Base-by-base conservation (phyloP, 2,113 vertebrate species). In the Ceuthmochares aereus region DNA sequence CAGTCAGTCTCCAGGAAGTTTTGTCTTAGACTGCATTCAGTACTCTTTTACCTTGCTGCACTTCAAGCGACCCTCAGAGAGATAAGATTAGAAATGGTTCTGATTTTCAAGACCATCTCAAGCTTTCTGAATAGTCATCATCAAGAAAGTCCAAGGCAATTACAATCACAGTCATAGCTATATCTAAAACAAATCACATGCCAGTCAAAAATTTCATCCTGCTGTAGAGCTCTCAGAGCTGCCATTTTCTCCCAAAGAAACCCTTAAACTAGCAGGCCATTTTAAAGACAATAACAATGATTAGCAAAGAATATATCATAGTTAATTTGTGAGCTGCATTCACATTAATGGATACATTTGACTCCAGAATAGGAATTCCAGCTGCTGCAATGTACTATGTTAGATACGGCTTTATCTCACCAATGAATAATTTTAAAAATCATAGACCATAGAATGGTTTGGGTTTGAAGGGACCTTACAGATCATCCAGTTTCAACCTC, bases 41-140 rank as follows among this genome's bases (percentile, higher is more conserved):
- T 69, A 52, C 37, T 13, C 30, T 93, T 70, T 90, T 84, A 81
- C 37, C 47, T 73, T 84, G 22, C 63, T 74, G 26, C 74, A 47
- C 42, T 90, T 92, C 26, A 56, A 49, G 59, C 2, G 6, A 40
- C 64, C 77, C 17, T 52, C 26, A 56, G 88, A 84, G 45, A 52
- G 22, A 47, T 56, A 47, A 81, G 51, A 84, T 90, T 78, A 77
- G 55, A 81, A 77, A 54, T 54, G 51, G 43, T 76, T 72, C 52
- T 93, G 45, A 90, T 89, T 96, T 90, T 88, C 30, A 52, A 18
- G 52, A 80, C 84, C 47, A 56, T 45, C 30, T 78, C 43, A 81
- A 93, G 18, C 36, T 96, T 96, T 95, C 72, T 95, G 78, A 96
- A 86, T 67, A 90, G 68, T 6, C 1, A 49, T 82, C 59, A 81